Evolutionary conservation across 2,888 invertebrate species (phyloP).

Genomic region (Ischnura elegans): DNA sequence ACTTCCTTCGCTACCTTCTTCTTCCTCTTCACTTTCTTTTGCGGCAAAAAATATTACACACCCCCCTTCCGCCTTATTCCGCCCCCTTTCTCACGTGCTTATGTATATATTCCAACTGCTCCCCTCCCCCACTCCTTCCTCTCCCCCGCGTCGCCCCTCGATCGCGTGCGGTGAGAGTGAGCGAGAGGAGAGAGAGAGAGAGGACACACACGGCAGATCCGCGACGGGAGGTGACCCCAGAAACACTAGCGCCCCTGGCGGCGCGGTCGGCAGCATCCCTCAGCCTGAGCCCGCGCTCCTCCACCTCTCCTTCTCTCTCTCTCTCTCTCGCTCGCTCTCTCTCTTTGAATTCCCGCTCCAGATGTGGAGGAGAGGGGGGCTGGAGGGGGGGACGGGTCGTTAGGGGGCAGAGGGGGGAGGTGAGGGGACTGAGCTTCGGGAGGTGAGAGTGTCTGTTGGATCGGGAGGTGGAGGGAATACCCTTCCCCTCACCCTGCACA

Average conservation of each 20-base stretch:
- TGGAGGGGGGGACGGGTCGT: not conserved
- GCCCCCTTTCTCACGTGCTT: no score
- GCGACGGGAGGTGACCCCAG: slow-evolving; percentile 67
- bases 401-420: not conserved
- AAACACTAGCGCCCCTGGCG: slow-evolving; percentile 67
- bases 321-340: not conserved
- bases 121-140: slow-evolving; percentile 18
- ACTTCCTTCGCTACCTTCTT: not conserved
- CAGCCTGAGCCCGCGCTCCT: not conserved
- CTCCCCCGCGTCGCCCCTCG: not conserved
- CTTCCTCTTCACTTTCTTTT: not conserved
- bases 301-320: not conserved
- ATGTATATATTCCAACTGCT: no score
- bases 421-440: not conserved
- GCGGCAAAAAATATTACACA: not conserved
- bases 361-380: not conserved
- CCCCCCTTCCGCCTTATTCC: no score
- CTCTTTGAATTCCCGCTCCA: not conserved
- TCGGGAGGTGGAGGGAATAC: slow-evolving; percentile 5
- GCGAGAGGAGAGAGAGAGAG: slow-evolving; percentile 18
- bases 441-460: not conserved
- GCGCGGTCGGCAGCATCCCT: slow-evolving; percentile 66
- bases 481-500: not conserved
- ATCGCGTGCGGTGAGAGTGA: not conserved
- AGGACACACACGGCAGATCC: slow-evolving; percentile 47